Percentiles rank a stretch among this genome's conserved stretches.
These are phyloP conservation scores for Solen grandis DNA, from an alignment of 1,140 invertebrate species.

Conservation along the genomic window DNA sequence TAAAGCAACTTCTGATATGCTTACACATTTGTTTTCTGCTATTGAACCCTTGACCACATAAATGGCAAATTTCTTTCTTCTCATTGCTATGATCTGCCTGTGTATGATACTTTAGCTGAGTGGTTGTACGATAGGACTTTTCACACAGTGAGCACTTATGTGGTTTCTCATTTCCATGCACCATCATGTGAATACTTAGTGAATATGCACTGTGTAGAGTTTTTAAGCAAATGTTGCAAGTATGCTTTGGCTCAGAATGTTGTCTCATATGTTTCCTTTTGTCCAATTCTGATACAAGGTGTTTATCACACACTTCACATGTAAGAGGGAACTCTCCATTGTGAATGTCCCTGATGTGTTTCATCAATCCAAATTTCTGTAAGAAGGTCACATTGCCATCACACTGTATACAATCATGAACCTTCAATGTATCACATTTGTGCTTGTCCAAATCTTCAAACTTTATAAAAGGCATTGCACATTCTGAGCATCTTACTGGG, in stretches of 20 bases:
- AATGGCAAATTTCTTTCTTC: conserved; percentile 16
- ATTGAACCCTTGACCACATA: conserved; percentile 21
- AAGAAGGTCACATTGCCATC: too few relatives aligned
- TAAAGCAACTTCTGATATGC: too few relatives aligned
- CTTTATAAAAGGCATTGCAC: too few relatives aligned
- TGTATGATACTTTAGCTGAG: not conserved
- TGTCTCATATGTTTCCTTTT: conserved; percentile 6
- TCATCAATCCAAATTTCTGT: not conserved
- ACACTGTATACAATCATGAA: too few relatives aligned
- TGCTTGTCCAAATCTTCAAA: too few relatives aligned
- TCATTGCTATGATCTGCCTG: not conserved
- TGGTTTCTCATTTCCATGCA: not conserved
- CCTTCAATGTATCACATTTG: too few relatives aligned
- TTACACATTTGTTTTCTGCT: conserved; percentile 21
- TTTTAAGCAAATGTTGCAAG: too few relatives aligned
- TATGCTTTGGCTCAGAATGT: too few relatives aligned
- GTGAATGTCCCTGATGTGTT: not conserved
- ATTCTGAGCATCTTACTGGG: too few relatives aligned
- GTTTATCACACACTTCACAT: not conserved
- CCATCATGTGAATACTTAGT: too few relatives aligned
- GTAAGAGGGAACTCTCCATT: not conserved
- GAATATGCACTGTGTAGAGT: too few relatives aligned
- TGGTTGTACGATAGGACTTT: not conserved
- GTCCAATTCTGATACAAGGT: conserved; percentile 2
- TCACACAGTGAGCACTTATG: conserved; percentile 1